These are phyloP conservation scores for Matsumyia berberina DNA, from an alignment of 2,888 invertebrate genomes.

Conservation along the genomic window DNA sequence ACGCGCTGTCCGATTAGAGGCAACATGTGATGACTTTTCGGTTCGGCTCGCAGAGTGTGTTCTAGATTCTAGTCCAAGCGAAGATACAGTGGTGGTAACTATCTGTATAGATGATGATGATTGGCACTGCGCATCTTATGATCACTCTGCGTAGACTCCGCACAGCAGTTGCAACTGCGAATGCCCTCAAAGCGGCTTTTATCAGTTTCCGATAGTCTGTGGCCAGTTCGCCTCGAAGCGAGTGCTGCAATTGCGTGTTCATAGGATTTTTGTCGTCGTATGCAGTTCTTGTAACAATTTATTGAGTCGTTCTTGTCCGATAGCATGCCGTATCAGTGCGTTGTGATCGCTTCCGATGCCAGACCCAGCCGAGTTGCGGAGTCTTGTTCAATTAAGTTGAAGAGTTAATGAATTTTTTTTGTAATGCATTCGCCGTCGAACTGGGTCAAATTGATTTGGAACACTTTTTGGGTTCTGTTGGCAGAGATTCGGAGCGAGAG, in stretches of 20 bases:
- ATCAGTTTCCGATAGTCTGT: conserved; percentile 58
- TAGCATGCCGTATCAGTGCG: conserved; percentile 53
- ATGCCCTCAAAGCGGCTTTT: conserved; percentile 55
- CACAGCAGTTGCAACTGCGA: conserved; percentile 21
- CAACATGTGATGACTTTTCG: conserved; percentile 41
- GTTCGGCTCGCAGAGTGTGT: conserved; percentile 28
- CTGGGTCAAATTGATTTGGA: conserved; percentile 70
- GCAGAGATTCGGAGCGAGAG: conserved; percentile 22
- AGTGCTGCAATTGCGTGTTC: conserved; percentile 39
- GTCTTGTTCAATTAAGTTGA: conserved; percentile 58
- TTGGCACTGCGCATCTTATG: conserved; percentile 37
- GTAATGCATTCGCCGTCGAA: conserved; percentile 37
- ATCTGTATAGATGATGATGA: conserved; percentile 25
- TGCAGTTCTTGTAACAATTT: conserved; percentile 35
- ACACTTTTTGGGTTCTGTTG: conserved; percentile 21
- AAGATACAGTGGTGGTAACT: conserved; percentile 45
- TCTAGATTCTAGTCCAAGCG: conserved; percentile 40
- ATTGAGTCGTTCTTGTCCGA: conserved; percentile 37
- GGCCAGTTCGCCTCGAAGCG: conserved; percentile 21
- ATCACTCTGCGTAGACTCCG: not conserved
- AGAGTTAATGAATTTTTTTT: conserved; percentile 60
- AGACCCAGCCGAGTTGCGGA: conserved; percentile 6
- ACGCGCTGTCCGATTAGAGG: conserved; percentile 56
- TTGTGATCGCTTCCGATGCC: conserved; percentile 66
- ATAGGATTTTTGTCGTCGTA: conserved; percentile 20